Percentiles rank a stretch among this genome's conserved stretches.
phyloP scores from a whole-genome alignment of 2,113 vertebrate genomes.

The Semnornis frantzii region DNA sequence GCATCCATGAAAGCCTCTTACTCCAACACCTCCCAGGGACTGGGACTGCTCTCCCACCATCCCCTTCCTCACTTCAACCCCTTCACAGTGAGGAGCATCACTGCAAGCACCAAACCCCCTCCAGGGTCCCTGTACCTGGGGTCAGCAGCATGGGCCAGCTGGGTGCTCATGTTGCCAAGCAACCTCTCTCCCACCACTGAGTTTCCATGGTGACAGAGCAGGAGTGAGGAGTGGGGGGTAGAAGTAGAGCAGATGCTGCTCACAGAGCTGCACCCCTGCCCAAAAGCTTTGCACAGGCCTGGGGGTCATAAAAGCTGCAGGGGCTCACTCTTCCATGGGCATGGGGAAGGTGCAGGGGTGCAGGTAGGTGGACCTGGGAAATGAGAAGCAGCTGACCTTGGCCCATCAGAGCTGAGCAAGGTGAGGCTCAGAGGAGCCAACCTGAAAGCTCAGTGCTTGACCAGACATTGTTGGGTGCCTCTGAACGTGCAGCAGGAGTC shows the following conservation, averaged over 20 bases:
- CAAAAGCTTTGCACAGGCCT: accelerated
- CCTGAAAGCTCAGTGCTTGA: not conserved
- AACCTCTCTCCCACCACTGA: not conserved
- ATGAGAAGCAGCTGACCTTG: not conserved
- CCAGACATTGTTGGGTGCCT: not conserved
- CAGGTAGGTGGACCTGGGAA: no score
- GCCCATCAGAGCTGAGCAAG: not conserved
- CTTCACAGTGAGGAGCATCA: accelerated
- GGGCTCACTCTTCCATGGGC: accelerated
- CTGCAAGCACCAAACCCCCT: not conserved
- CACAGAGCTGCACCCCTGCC: not conserved
- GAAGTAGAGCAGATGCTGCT: not conserved
- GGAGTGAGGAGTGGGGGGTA: accelerated
- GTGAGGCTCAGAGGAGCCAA: not conserved
- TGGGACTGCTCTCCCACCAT: not conserved
- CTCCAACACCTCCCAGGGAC: not conserved
- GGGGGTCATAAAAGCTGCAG: not conserved
- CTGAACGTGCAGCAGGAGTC: not conserved
- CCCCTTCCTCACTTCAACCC: not conserved
- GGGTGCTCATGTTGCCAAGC: not conserved
- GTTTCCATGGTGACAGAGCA: not conserved
- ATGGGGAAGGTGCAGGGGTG: not conserved
- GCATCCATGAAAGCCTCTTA: not conserved
- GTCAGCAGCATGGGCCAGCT: not conserved
- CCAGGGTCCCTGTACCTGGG: not conserved